A percentile compares a stretch with the other conserved stretches of the same genome.
Evolutionary conservation across 1,140 invertebrate genomes (phyloP).

Genomic region (Achatina immaculata): DNA sequence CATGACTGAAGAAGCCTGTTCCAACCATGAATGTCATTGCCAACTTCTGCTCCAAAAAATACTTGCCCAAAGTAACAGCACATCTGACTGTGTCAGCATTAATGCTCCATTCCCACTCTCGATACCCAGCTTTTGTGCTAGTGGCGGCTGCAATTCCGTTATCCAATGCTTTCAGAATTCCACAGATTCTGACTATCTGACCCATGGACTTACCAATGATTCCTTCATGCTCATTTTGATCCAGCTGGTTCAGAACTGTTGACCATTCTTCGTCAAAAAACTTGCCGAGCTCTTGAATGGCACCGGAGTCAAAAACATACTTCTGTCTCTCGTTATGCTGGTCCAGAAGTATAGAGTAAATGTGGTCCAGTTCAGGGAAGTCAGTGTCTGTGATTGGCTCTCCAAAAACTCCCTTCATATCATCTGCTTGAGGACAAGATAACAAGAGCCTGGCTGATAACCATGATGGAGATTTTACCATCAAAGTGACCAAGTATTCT

Average conservation of each 20-base stretch:
- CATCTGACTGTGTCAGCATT: slow-evolving; percentile 33
- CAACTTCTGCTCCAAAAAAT: slow-evolving; percentile 54
- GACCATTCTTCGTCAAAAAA: slow-evolving; percentile 51
- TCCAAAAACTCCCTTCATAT: slow-evolving; percentile 37
- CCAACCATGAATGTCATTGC: slow-evolving; percentile 49
- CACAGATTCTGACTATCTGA: slow-evolving; percentile 47
- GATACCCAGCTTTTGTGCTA: not conserved
- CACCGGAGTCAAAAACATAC: slow-evolving; percentile 46
- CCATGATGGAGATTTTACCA: slow-evolving; percentile 41
- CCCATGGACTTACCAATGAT: slow-evolving; percentile 49
- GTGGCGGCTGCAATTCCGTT: not conserved
- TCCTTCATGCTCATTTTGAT: slow-evolving; percentile 43
- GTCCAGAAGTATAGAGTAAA: slow-evolving; percentile 27
- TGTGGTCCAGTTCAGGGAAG: slow-evolving; percentile 14
- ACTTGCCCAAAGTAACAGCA: slow-evolving; percentile 47
- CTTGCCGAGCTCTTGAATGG: slow-evolving; percentile 43
- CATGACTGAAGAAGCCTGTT: slow-evolving; percentile 42
- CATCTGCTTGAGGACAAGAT: slow-evolving; percentile 42
- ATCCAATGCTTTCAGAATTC: slow-evolving; percentile 45
- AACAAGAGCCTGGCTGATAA: slow-evolving; percentile 44
- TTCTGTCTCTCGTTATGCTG: slow-evolving; percentile 33
- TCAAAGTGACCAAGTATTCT: slow-evolving; percentile 44
- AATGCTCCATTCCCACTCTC: slow-evolving; percentile 43
- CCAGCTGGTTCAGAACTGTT: slow-evolving; percentile 47
- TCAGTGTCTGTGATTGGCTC: not conserved